phyloP scores from a whole-genome alignment of 2,797 vertebrate species.

The Karalla daura region DNA sequence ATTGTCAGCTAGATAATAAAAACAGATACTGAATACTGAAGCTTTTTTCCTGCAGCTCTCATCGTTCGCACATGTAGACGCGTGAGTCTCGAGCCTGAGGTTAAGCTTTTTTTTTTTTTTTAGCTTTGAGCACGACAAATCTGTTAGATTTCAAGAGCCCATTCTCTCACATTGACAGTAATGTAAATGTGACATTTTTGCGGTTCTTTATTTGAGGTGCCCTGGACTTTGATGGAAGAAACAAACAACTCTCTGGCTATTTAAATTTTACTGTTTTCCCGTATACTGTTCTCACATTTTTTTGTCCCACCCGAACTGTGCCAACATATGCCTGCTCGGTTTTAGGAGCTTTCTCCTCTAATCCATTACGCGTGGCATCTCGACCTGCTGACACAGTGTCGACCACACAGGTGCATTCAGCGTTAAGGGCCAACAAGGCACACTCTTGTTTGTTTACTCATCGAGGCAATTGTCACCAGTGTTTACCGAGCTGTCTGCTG shows the following conservation, averaged over 20 bases:
- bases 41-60: too few relatives aligned
- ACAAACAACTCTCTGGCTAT: too few relatives aligned
- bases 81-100: too few relatives aligned
- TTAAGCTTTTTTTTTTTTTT: not conserved
- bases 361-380: constrained; percentile 75
- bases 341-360: constrained; percentile 50
- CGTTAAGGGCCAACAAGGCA: constrained; percentile 46
- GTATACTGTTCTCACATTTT: constrained; percentile 1
- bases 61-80: too few relatives aligned
- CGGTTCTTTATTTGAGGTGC: too few relatives aligned
- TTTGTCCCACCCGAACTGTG: constrained; percentile 29
- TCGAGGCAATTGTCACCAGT: constrained; percentile 64
- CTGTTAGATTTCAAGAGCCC: not conserved
- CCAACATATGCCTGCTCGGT: constrained; percentile 41
- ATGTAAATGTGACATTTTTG: constrained; percentile 8
- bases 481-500: constrained; percentile 64
- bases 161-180: not conserved
- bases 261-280: constrained; percentile 16
- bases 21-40: too few relatives aligned
- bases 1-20: too few relatives aligned
- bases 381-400: constrained; percentile 64
- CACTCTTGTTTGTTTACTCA: constrained; percentile 63
- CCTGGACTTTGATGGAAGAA: too few relatives aligned
- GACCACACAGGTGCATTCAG: constrained; percentile 75
- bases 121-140: not conserved